Evolutionary conservation across 2,888 invertebrate species (phyloP).

Genomic region (Thysanoteuthis rhombus): DNA sequence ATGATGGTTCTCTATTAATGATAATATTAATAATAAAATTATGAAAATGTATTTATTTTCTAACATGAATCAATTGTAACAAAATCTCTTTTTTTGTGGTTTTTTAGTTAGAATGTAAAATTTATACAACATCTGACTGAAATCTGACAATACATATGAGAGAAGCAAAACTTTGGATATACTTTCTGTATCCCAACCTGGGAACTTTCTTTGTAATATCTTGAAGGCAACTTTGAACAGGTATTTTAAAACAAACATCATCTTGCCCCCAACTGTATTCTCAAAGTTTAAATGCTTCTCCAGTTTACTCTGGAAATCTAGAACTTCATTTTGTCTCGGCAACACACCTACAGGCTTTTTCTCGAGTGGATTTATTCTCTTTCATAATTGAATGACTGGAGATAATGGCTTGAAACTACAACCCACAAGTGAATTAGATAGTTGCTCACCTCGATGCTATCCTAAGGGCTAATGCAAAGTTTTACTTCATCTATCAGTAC

Average conservation of each 20-base stretch:
- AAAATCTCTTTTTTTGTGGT: no score
- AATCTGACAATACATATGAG: no score
- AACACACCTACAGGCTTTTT: neutral
- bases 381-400: neutral
- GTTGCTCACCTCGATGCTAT: neutral
- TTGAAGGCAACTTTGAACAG: neutral
- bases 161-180: no score
- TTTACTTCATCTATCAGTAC: neutral
- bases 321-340: neutral
- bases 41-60: no score
- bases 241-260: neutral
- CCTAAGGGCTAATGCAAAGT: neutral
- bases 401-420: neutral
- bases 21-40: no score
- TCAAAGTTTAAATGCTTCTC: neutral
- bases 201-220: neutral
- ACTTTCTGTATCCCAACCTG: no score
- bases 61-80: no score
- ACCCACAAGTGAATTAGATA: neutral
- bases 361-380: neutral
- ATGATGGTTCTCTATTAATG: no score
- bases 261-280: neutral
- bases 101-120: no score
- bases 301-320: neutral
- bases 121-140: no score